phyloP scores from a whole-genome alignment of 2,797 vertebrate genomes.

The Megalops cyprinoides region DNA sequence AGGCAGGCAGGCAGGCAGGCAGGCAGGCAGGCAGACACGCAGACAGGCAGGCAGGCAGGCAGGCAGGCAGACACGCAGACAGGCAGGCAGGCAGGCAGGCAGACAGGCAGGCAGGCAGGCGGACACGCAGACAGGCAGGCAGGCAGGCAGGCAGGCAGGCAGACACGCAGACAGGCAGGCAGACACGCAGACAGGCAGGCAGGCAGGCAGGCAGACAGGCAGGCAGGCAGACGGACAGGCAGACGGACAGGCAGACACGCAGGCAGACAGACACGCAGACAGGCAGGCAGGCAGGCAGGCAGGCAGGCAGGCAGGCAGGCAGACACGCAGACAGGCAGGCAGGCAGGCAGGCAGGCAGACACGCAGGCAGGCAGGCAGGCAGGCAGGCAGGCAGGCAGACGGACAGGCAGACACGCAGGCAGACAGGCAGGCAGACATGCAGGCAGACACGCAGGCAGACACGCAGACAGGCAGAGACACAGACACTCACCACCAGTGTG shows the following conservation, averaged over 20 bases:
- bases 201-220: constrained; percentile 11
- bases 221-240: constrained; percentile 81
- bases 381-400: neutral
- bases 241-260: no score
- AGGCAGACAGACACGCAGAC: constrained; percentile 27
- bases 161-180: constrained; percentile 15
- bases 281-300: constrained; percentile 2
- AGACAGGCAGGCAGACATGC: constrained; percentile 13
- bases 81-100: constrained; percentile 13
- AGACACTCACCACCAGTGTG: constrained; percentile 89
- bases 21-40: constrained; percentile 4
- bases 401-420: constrained; percentile 22
- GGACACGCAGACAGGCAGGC: no score
- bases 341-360: constrained; percentile 72
- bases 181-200: constrained; percentile 13
- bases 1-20: no score
- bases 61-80: constrained; percentile 13
- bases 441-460: constrained; percentile 9
- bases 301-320: constrained; percentile 6
- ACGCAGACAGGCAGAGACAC: constrained; percentile 25
- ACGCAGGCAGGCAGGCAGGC: neutral
- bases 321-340: constrained; percentile 59
- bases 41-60: constrained; percentile 4
- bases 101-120: no score
- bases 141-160: constrained; percentile 27